Evolutionary conservation across 2,113 vertebrate species (phyloP).

Genomic region (Tragulus kanchil): DNA sequence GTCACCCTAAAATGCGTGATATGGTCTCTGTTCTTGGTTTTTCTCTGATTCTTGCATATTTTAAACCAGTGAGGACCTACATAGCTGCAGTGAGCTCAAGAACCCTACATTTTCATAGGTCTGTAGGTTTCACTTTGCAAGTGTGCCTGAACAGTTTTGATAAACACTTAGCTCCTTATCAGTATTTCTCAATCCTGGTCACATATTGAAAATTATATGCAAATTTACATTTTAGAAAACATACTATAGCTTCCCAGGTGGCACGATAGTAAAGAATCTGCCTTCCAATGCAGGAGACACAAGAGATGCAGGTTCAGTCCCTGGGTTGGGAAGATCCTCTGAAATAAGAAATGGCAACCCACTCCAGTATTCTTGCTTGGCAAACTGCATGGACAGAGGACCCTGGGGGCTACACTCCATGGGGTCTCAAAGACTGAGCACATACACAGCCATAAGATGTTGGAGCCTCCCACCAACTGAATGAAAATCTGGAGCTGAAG

Average conservation of each 20-base stretch:
- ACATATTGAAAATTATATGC: background rate
- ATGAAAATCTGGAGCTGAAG: background rate
- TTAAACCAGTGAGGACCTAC: background rate
- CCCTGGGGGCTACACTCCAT: background rate
- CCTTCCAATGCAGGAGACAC: background rate
- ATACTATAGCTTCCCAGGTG: background rate
- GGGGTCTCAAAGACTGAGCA: background rate
- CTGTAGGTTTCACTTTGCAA: conserved; percentile 7
- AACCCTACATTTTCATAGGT: background rate
- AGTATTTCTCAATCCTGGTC: background rate
- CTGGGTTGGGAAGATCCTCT: background rate
- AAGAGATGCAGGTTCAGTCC: background rate
- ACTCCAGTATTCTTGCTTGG: background rate
- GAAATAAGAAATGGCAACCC: background rate
- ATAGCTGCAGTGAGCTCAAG: background rate
- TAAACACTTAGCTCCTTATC: background rate
- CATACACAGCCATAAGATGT: background rate
- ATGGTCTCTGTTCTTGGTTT: background rate
- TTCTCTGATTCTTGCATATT: background rate
- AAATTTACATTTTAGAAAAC: conserved; percentile 47
- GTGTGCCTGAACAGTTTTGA: conserved; percentile 14
- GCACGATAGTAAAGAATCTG: background rate
- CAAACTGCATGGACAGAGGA: background rate
- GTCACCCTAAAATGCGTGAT: background rate
- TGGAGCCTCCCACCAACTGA: background rate